A percentile compares a stretch with the other conserved stretches of the same genome.
These are phyloP conservation scores for Fistularia tabacaria DNA, from an alignment of 2,797 vertebrate species.

Conservation along the genomic window DNA sequence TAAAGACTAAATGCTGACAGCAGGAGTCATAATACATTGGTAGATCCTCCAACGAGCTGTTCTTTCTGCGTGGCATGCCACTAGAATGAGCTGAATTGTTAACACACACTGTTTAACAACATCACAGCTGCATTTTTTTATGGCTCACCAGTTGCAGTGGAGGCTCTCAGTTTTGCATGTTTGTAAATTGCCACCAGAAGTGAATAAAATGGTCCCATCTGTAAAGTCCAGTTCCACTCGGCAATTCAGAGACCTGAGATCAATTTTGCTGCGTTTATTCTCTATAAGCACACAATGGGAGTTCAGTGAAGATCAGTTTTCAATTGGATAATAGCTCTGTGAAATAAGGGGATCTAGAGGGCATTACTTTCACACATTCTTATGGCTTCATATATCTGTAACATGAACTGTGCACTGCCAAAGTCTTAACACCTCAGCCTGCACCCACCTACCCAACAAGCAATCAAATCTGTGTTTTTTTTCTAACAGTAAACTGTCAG, in stretches of 20 bases:
- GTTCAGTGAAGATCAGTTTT: conserved; percentile 74
- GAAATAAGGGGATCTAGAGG: conserved; percentile 70
- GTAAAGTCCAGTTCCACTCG: conserved; percentile 60
- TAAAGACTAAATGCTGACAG: conserved; percentile 68
- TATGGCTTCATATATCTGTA: conserved; percentile 70
- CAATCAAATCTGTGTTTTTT: conserved; percentile 59
- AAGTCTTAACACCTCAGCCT: conserved; percentile 49
- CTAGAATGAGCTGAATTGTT: conserved; percentile 55
- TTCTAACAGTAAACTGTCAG: conserved; percentile 14
- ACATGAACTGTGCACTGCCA: conserved; percentile 45
- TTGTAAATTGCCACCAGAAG: conserved; percentile 79
- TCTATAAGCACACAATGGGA: conserved; percentile 69
- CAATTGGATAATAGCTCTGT: conserved; percentile 76
- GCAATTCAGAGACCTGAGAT: conserved; percentile 74
- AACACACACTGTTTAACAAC: conserved; percentile 64
- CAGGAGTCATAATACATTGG: conserved; percentile 73
- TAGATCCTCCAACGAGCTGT: conserved; percentile 45
- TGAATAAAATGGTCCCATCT: conserved; percentile 80
- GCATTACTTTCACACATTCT: conserved; percentile 76
- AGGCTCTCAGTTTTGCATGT: conserved; percentile 62
- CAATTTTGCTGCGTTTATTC: conserved; percentile 77
- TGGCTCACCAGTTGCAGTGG: conserved; percentile 59
- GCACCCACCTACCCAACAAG: not conserved
- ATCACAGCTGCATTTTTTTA: conserved; percentile 41
- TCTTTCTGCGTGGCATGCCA: conserved; percentile 56